Evolutionary conservation across 2,113 vertebrate genomes (phyloP).

Genomic region (Brienomyrus longianalis): DNA sequence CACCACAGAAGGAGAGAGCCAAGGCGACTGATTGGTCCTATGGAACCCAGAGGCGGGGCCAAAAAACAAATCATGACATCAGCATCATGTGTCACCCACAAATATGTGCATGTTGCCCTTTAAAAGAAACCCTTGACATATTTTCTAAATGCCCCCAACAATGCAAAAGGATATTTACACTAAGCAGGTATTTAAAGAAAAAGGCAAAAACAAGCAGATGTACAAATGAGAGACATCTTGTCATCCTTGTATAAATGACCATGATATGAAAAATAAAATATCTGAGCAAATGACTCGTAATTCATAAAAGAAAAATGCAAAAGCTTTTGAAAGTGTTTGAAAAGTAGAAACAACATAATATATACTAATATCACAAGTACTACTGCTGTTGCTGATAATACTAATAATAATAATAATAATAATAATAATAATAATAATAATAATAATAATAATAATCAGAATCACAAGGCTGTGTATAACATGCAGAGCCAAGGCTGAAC

Average conservation of each 20-base stretch:
- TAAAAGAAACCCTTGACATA: background rate
- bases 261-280: background rate
- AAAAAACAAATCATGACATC: background rate
- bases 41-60: constrained; percentile 33
- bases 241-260: background rate
- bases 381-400: background rate
- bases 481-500: background rate
- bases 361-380: background rate
- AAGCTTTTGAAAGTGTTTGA: background rate
- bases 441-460: background rate
- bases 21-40: constrained; percentile 45
- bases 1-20: constrained; percentile 84
- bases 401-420: background rate
- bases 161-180: background rate
- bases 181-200: background rate
- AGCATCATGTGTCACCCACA: background rate
- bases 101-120: background rate
- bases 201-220: background rate
- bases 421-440: background rate
- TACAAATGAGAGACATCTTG: background rate
- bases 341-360: background rate
- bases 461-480: background rate
- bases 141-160: background rate
- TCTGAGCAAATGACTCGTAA: background rate
- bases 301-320: background rate